Conservation (phyloP, 2,888 invertebrate genomes). For the Ellobium chinense region DNA sequence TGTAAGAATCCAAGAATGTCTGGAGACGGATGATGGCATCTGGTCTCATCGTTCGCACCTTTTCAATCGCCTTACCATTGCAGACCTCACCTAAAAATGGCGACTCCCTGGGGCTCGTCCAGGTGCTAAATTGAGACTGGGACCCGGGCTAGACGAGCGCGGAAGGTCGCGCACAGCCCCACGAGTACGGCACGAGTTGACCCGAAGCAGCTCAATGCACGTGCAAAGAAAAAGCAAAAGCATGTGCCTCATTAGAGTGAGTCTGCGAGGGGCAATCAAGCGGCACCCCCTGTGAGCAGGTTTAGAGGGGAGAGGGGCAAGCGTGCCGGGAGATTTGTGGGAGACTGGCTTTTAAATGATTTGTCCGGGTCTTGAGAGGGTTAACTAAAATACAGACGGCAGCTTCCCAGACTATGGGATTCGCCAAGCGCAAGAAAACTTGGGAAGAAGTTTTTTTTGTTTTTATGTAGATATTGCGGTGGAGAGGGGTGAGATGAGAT, state of each 20-base stretch:
- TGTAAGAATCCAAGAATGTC: too few relatives aligned
- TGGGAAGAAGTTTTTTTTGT: too few relatives aligned
- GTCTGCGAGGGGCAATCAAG: not conserved
- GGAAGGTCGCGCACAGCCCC: not conserved
- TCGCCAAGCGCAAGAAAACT: too few relatives aligned
- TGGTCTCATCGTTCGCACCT: too few relatives aligned
- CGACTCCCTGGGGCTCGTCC: not conserved
- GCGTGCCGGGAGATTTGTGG: conserved; percentile 19
- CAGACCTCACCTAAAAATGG: conserved; percentile 6
- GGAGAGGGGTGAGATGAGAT: too few relatives aligned
- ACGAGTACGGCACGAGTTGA: not conserved
- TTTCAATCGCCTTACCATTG: not conserved
- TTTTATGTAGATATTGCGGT: too few relatives aligned
- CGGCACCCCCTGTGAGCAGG: not conserved
- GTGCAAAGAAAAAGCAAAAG: conserved; percentile 3
- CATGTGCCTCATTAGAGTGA: conserved; percentile 23
- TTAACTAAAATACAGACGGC: conserved; percentile 8
- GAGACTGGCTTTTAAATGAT: not conserved
- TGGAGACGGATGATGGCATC: too few relatives aligned
- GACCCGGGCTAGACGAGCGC: not conserved
- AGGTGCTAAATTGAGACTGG: conserved; percentile 15
- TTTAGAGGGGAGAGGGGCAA: not conserved
- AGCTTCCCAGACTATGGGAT: too few relatives aligned
- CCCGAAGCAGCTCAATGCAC: not conserved
- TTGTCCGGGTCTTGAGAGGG: not conserved